A percentile compares a stretch with the other conserved stretches of the same genome.
phyloP scores from a whole-genome alignment of 2,888 invertebrate genomes.

The Lasius fuliginosus region DNA sequence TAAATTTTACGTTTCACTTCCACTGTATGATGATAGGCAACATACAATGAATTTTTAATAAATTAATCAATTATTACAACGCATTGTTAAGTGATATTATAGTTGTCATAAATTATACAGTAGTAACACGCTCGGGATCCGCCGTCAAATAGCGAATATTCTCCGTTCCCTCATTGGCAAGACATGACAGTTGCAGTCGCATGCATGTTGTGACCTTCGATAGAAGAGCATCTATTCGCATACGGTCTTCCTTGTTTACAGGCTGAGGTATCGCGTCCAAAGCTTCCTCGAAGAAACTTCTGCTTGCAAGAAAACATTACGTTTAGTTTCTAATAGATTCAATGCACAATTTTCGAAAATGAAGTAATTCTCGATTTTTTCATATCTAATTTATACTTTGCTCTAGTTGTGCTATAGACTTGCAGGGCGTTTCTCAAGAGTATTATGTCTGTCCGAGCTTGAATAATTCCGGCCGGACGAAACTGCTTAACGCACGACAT shows the following conservation, averaged over 20 bases:
- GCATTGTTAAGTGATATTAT: constrained; percentile 22
- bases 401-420: constrained; percentile 89
- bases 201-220: constrained; percentile 82
- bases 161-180: constrained; percentile 70
- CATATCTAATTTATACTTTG: constrained; percentile 87
- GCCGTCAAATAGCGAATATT: constrained; percentile 57
- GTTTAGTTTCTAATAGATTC: neutral
- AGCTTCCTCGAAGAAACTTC: constrained; percentile 91
- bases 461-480: constrained; percentile 91
- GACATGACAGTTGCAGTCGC: constrained; percentile 83
- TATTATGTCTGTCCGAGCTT: constrained; percentile 93
- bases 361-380: constrained; percentile 27
- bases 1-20: neutral
- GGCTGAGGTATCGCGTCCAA: constrained; percentile 92
- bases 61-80: constrained; percentile 53
- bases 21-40: neutral
- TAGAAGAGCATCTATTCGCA: constrained; percentile 81
- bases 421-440: constrained; percentile 90
- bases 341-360: neutral
- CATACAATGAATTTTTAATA: constrained; percentile 27
- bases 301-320: constrained; percentile 1
- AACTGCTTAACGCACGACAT: constrained; percentile 93
- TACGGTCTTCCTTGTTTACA: constrained; percentile 88
- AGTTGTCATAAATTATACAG: constrained; percentile 60
- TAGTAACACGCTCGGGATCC: constrained; percentile 72